phyloP scores from a whole-genome alignment of 30 jellyfish, hydroid and myxozoan species.

The Aurelia aurita region DNA sequence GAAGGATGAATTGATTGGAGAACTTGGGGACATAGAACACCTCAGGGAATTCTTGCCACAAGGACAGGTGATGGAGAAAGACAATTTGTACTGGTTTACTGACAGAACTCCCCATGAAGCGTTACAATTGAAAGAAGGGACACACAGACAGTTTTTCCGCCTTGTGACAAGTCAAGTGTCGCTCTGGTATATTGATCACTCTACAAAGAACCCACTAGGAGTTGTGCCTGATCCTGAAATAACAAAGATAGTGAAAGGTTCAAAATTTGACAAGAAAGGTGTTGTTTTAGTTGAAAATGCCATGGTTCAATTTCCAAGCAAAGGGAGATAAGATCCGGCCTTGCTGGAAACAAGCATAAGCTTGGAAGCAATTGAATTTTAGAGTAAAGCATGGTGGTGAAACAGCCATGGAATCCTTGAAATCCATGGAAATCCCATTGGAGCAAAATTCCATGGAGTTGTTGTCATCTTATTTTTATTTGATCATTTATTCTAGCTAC shows the following conservation, averaged over 20 bases:
- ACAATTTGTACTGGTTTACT: conserved; percentile 60
- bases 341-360: too few species aligned
- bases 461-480: too few species aligned
- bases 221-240: conserved; percentile 59
- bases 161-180: conserved; percentile 69
- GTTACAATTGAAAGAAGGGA: conserved; percentile 23
- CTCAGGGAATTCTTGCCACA: conserved; percentile 53
- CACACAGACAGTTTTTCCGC: conserved; percentile 54
- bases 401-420: too few species aligned
- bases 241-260: conserved; percentile 63
- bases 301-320: too few species aligned
- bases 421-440: too few species aligned
- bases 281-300: conserved; percentile 1
- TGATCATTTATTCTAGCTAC: too few species aligned
- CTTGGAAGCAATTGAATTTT: too few species aligned
- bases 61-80: conserved; percentile 13
- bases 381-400: too few species aligned
- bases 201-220: conserved; percentile 69
- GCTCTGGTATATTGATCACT: conserved; percentile 70
- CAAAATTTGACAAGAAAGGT: conserved; percentile 50
- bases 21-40: conserved; percentile 64
- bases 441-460: too few species aligned
- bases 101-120: conserved; percentile 82
- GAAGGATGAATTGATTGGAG: conserved; percentile 33
- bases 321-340: too few species aligned